These are phyloP conservation scores for Parnassius apollo DNA, from an alignment of 2,888 invertebrate species.

Conservation along the genomic window DNA sequence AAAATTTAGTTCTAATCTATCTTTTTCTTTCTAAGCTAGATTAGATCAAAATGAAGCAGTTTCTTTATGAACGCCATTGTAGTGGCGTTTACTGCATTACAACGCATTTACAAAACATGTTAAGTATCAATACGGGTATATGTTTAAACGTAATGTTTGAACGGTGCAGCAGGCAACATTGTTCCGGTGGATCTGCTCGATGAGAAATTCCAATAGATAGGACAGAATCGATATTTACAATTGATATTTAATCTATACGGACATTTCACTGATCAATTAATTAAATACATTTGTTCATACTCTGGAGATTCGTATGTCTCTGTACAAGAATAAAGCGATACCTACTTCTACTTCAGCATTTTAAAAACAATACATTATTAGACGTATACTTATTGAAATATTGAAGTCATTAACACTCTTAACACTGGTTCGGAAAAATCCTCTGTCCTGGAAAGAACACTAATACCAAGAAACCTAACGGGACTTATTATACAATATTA, in stretches of 20 bases:
- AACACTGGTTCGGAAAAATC: too few relatives aligned
- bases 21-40: too few relatives aligned
- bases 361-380: too few relatives aligned
- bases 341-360: too few relatives aligned
- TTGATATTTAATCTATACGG: background rate
- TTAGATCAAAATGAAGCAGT: too few relatives aligned
- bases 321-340: background rate
- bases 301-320: background rate
- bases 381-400: too few relatives aligned
- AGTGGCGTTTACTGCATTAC: background rate
- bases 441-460: too few relatives aligned
- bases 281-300: background rate
- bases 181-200: slow-evolving; percentile 2
- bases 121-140: background rate
- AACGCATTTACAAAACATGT: background rate
- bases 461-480: too few relatives aligned
- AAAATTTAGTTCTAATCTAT: too few relatives aligned
- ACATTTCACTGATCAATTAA: background rate
- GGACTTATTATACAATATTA: too few relatives aligned
- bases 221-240: slow-evolving; percentile 10
- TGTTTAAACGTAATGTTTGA: background rate
- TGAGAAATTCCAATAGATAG: slow-evolving; percentile 14
- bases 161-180: slow-evolving; percentile 5
- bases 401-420: too few relatives aligned
- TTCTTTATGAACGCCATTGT: background rate